Conservation (phyloP, 2,888 invertebrate species). For the Agapostemon virescens region DNA sequence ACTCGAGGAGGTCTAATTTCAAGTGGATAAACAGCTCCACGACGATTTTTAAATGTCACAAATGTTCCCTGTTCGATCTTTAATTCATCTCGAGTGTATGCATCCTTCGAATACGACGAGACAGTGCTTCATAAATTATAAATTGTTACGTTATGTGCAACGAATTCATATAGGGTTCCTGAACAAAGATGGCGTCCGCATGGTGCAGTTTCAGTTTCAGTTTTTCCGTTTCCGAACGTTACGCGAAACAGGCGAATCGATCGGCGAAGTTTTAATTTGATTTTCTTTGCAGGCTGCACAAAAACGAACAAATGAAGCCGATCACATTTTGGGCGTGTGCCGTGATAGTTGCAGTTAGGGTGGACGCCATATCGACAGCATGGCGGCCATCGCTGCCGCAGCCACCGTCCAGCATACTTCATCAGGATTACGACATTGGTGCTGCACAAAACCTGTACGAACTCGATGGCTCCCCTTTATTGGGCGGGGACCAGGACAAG, state of each 20-base stretch:
- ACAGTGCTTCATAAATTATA: too few species aligned
- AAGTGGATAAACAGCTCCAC: too few species aligned
- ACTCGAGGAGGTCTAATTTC: too few species aligned
- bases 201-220: background rate
- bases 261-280: background rate
- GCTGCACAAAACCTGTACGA: conserved; percentile 57
- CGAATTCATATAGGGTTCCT: too few species aligned
- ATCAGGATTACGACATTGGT: conserved; percentile 66
- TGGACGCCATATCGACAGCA: conserved; percentile 67
- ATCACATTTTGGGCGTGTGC: conserved; percentile 40
- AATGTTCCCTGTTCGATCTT: too few species aligned
- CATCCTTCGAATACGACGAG: too few species aligned
- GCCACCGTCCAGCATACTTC: conserved; percentile 65
- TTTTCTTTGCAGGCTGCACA: conserved; percentile 29
- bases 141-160: too few species aligned
- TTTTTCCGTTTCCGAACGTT: too few species aligned
- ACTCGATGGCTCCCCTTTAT: conserved; percentile 50
- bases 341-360: conserved; percentile 44
- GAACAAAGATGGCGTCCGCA: too few species aligned
- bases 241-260: too few species aligned
- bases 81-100: too few species aligned
- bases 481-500: conserved; percentile 79
- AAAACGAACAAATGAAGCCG: conserved; percentile 52
- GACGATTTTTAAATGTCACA: too few species aligned
- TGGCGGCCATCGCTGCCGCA: conserved; percentile 73